Base-by-base conservation (phyloP, 2,888 invertebrate genomes). In the Sisyra nigra region DNA sequence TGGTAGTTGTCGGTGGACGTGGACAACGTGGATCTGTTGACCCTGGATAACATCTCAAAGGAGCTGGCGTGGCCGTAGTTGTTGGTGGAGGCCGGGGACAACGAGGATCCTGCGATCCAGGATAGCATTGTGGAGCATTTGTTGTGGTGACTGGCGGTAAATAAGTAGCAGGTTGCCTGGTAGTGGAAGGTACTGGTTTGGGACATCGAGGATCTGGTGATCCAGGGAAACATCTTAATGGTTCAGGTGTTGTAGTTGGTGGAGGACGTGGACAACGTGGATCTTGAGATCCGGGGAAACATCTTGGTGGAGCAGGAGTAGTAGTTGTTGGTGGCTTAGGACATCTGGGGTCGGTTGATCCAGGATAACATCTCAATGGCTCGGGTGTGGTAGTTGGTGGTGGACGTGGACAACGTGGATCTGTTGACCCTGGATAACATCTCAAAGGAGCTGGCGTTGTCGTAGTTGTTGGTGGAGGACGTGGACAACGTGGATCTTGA, bases 111-210 rank as follows among this genome's bases (percentile, higher is more conserved):
- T 6, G 53, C 3, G 52, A 54, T 2, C 59, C 62, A 4, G 58
- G 58, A 44, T 54, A 58, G 42, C 60, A 60, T 1, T 46, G 48
- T 5, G 54, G 48, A n/a, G 52, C 52, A n/a, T 46, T 47, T 29
- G 24, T 65, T 63, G 49, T 67, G 63, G 48, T 66, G 60, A 49
- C 54, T 3, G 58, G 55, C 1, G 61, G 60, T 47, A 55, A 63
- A 41, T 63, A 64, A 3, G 47, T 34, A 3, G 55, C 53, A 34
- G 51, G 49, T 13, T 51, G 37, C 1, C 51, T 46, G 2, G 51
- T 42, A 13, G 53, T 40, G 3, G 50, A 47, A 7, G 38, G 44
- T n/a, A 45, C 15, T 39, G 18, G 40, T 40, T 30, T 46, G 0
- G 59, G 57, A 33, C 61, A 62, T n/a, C 58, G 49, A 1, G 55